Evolutionary conservation across 2,888 invertebrate species (phyloP), one percentile per base, ranked within the genome.

Genomic region (Lycophotia porphyrea): DNA sequence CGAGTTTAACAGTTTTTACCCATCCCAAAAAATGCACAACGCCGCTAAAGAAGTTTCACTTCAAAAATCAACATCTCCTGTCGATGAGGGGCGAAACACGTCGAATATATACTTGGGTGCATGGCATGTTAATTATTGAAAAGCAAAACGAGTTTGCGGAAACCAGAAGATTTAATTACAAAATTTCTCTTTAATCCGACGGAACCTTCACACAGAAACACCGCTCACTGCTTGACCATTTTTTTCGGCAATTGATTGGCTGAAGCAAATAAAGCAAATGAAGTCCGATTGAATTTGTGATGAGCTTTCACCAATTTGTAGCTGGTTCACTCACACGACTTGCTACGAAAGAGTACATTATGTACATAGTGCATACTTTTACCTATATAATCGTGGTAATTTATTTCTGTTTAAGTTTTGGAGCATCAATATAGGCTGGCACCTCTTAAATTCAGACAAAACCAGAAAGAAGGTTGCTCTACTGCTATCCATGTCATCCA

Each of bases 171-270:
- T n/a, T n/a, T n/a, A n/a, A n/a, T n/a, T n/a, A n/a, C n/a, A n/a
- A n/a, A n/a, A n/a, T n/a, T n/a, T n/a, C n/a, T n/a, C n/a, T n/a
- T 63, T 15, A n/a, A 63, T 5, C 36, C 31, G 79, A 87, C 89
- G 83, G 93, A 90, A 91, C 92, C 90, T 71, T 5, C 36, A 7
- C 5, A 9, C 11, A 15, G 52, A 39, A 60, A 49, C 34, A 52
- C 24, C 52, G 44, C 44, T 80, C 82, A 66, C 65, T 44, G 71
- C 81, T 89, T 89, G 78, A 78, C 89, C 77, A 87, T 88, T 92
- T 94, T 94, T 95, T 95, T 95, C 92, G 93, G 89, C 94, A 93
- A 94, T 94, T 94, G 94, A 96, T 95, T 95, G 95, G 93, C 92
- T 92, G 90, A 81, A 75, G 89, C 92, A 94, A 95, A 95, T 93